Conservation (phyloP, 92 coral and sea anemone species). For the Porites divaricata region DNA sequence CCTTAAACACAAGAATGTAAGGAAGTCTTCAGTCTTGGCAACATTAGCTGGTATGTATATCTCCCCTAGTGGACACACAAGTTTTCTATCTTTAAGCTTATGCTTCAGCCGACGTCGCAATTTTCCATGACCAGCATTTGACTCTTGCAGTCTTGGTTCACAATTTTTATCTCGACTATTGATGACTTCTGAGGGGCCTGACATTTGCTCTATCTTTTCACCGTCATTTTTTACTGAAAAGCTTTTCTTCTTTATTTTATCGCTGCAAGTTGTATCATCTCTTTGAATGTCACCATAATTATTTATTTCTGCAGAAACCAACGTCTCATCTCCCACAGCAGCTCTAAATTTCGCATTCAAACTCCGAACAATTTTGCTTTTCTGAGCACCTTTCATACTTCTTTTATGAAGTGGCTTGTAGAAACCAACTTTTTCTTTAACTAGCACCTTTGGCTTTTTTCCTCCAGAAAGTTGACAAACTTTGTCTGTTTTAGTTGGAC, state of each 20-base stretch:
- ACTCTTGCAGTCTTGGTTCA: neutral
- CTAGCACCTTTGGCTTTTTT: slow-evolving; percentile 5
- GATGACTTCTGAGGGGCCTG: neutral
- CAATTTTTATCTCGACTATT: neutral
- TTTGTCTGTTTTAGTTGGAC: slow-evolving; percentile 23
- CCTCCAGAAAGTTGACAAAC: neutral
- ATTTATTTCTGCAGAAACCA: neutral
- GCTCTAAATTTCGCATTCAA: slow-evolving; percentile 14
- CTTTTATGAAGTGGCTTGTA: neutral
- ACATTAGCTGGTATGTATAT: slow-evolving; percentile 63
- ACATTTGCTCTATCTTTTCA: neutral
- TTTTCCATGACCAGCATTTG: slow-evolving; percentile 20
- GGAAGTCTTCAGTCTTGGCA: slow-evolving; percentile 97
- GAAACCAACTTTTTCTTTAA: slow-evolving; percentile 1
- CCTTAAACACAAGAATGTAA: slow-evolving; percentile 91
- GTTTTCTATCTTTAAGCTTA: slow-evolving; percentile 26
- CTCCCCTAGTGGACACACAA: slow-evolving; percentile 50
- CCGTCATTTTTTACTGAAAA: neutral
- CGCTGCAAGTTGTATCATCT: neutral
- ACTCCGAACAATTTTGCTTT: slow-evolving; percentile 36
- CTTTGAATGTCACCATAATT: neutral
- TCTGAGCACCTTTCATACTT: slow-evolving; percentile 10
- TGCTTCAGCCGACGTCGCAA: neutral
- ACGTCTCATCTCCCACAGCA: neutral
- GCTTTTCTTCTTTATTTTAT: neutral